Evolutionary conservation across 2,113 vertebrate species (phyloP), one percentile per base, ranked within the genome.

Genomic region (Nothocercus nigrocapillus): DNA sequence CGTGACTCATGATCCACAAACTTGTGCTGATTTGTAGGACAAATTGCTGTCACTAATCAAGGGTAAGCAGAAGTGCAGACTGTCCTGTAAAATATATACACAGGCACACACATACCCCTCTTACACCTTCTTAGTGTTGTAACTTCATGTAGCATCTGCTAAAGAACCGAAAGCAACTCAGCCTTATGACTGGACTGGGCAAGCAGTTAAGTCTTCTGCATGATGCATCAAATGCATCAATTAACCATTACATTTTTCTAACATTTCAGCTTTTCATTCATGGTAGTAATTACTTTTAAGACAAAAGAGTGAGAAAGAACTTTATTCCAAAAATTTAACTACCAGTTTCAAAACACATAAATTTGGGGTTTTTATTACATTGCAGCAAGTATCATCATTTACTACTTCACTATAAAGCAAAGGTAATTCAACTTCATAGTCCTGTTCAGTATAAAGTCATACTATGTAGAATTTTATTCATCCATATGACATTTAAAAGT

Each of bases 261-360:
- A 2, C 1, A 1, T n/a, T 77, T 6, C 18, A 68, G 30, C 3
- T 63, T 40, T 13, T 21, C 28, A 51, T 13, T 34, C 4, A 59
- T 22, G 2, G 1, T 1, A 86, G 13, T 11, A 82, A 88, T 45
- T 61, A 80, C 30, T 76, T 64, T 32, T 9, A 94, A 94, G 63
- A 88, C 59, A 85, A 44, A n/a, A 82, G n/a, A 68, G 54, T 88
- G 82, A 96, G 69, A 95, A 97, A 95, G 38, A 73, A 25, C 36
- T 98, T 98, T 98, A 97, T 97, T 98, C 72, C 64, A 90, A 97
- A 97, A 92, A 67, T 87, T 94, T 85, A 95, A 80, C 47, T 93
- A 4, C 56, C 13, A 5, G 64, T 91, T 77, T 96, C 36, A 67
- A 62, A 85, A 94, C 21, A 93, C 51, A 30, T 66, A 34, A 74